Conservation (phyloP, 2,113 vertebrate genomes). For the Myrmecobius fasciatus region DNA sequence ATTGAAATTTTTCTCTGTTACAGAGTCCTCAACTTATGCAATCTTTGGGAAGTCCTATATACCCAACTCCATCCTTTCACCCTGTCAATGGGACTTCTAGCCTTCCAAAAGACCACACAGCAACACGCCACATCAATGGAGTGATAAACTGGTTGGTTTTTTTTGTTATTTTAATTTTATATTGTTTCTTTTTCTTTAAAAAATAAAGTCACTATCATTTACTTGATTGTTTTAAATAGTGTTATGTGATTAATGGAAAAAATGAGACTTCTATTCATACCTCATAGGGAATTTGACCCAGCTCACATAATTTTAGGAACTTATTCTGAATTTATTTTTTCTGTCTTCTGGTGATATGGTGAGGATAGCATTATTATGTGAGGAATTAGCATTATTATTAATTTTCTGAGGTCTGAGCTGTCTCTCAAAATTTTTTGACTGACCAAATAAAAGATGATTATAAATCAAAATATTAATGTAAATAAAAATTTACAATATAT, state of each 20-base stretch:
- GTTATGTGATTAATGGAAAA: neutral
- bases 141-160: constrained; percentile 70
- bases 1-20: constrained; percentile 12
- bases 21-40: constrained; percentile 66
- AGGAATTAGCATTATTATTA: neutral
- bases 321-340: neutral
- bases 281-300: neutral
- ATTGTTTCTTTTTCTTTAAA: too few relatives aligned
- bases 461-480: neutral
- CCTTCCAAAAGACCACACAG: constrained; percentile 5
- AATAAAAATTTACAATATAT: neutral
- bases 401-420: neutral
- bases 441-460: neutral
- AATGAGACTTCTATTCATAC: neutral
- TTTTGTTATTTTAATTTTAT: constrained; percentile 48
- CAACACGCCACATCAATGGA: constrained; percentile 64
- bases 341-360: neutral
- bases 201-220: too few relatives aligned
- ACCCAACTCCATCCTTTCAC: constrained; percentile 57
- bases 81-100: constrained; percentile 47
- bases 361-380: neutral
- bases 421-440: neutral
- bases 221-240: neutral
- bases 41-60: constrained; percentile 65
- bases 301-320: neutral